A percentile compares a stretch with the other conserved stretches of the same genome.
phyloP scores from a whole-genome alignment of 1,140 invertebrate genomes.

The Scylla paramamosain region DNA sequence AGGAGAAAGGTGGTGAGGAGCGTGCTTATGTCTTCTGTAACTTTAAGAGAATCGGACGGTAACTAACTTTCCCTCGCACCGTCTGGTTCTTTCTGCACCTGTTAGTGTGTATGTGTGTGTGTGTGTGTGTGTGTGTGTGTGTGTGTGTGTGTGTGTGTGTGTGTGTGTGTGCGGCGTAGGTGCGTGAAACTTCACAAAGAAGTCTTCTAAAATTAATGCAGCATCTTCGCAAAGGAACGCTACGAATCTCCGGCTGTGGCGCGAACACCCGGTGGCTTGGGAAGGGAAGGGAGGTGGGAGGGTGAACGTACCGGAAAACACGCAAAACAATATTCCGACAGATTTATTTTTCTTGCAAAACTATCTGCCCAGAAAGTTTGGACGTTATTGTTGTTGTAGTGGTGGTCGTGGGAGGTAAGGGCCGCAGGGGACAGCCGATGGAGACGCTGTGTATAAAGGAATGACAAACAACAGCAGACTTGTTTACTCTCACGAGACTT shows the following conservation, averaged over 20 bases:
- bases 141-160: constrained; percentile 52
- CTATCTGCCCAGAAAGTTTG: neutral
- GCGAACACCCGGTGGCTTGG: neutral
- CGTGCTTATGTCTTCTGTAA: neutral
- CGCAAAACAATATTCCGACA: neutral
- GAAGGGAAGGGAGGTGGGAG: no score
- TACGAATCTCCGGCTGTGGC: neutral
- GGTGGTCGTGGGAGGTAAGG: neutral
- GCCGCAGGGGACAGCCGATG: no score
- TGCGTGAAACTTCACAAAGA: neutral
- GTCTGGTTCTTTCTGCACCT: neutral
- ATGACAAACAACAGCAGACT: no score
- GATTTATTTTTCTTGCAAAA: constrained; percentile 7
- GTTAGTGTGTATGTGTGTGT: constrained; percentile 28
- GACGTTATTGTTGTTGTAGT: neutral
- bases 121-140: constrained; percentile 54
- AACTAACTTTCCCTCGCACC: neutral
- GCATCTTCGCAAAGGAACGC: neutral
- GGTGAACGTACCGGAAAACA: neutral
- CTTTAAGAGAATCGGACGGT: neutral
- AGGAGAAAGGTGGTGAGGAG: neutral
- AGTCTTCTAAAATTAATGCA: neutral
- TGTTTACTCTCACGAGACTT: no score
- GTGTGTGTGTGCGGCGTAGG: neutral
- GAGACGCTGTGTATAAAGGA: no score